Percentiles rank a stretch among this genome's conserved stretches.
Conservation (phyloP, 1,140 invertebrate genomes). For the Drosophila tropicalis region DNA sequence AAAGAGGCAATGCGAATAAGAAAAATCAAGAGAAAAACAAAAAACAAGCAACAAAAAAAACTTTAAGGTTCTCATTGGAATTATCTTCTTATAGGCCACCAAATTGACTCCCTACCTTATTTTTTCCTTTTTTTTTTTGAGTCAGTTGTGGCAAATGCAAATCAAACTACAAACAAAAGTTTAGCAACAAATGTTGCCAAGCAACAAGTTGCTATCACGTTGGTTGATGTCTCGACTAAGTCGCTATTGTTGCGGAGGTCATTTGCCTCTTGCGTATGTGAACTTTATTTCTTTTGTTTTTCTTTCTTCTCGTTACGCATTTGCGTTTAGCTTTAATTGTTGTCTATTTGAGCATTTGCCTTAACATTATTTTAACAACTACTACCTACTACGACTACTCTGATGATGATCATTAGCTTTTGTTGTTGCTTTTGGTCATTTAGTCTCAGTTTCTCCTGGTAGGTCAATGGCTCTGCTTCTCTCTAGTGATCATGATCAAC, state of each 20-base stretch:
- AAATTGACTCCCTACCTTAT: neutral
- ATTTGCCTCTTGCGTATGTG: slow-evolving; percentile 48
- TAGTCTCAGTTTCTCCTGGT: slow-evolving; percentile 58
- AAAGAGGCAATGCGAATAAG: neutral
- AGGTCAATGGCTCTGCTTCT: slow-evolving; percentile 27
- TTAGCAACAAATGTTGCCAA: slow-evolving; percentile 14
- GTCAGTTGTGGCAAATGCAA: neutral
- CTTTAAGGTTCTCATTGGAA: slow-evolving; percentile 7
- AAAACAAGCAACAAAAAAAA: neutral
- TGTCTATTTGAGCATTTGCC: slow-evolving; percentile 66
- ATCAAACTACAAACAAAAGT: neutral
- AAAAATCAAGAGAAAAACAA: neutral
- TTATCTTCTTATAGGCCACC: neutral
- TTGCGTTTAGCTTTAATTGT: slow-evolving; percentile 72
- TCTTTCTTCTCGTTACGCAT: slow-evolving; percentile 58
- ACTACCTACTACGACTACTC: slow-evolving; percentile 37
- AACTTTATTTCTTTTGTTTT: slow-evolving; percentile 24
- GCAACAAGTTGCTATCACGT: slow-evolving; percentile 41
- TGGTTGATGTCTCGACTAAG: slow-evolving; percentile 38
- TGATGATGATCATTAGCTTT: slow-evolving; percentile 49
- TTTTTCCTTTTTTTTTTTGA: neutral
- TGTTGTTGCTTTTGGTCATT: slow-evolving; percentile 44
- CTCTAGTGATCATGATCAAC: slow-evolving; percentile 16
- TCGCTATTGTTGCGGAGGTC: slow-evolving; percentile 45
- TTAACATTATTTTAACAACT: slow-evolving; percentile 65